Evolutionary conservation across 1,140 invertebrate genomes (phyloP).

Genomic region (Trichomalopsis sarcophagae): DNA sequence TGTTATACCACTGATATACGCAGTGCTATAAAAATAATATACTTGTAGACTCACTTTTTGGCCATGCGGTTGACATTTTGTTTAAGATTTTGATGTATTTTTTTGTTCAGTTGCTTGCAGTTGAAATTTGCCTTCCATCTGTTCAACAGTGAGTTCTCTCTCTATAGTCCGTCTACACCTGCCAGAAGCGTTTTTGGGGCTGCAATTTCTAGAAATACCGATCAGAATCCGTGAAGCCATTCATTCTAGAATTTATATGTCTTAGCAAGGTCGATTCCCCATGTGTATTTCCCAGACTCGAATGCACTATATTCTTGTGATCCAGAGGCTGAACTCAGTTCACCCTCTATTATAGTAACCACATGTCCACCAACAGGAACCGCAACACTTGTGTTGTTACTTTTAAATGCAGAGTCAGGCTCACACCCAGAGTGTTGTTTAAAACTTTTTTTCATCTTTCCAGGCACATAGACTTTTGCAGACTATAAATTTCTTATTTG

Average conservation of each 20-base stretch:
- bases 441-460: conserved; percentile 88
- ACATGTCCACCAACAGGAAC: conserved; percentile 30
- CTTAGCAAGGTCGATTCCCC: too few relatives aligned
- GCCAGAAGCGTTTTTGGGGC: too few relatives aligned
- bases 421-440: conserved; percentile 78
- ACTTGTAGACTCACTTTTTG: conserved; percentile 60
- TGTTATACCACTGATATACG: too few relatives aligned
- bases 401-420: conserved; percentile 60
- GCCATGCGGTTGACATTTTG: too few relatives aligned
- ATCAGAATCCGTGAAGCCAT: too few relatives aligned
- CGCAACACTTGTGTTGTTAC: conserved; percentile 2
- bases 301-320: conserved; percentile 16
- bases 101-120: too few relatives aligned
- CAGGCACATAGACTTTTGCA: conserved; percentile 95
- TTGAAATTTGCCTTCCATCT: too few relatives aligned
- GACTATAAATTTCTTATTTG: conserved; percentile 95
- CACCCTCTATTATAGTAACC: conserved; percentile 72
- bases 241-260: too few relatives aligned
- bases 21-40: background rate
- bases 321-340: conserved; percentile 49
- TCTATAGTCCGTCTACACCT: too few relatives aligned
- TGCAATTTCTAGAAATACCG: too few relatives aligned
- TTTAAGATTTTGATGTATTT: too few relatives aligned
- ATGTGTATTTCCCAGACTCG: conserved; percentile 77
- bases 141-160: too few relatives aligned